Evolutionary conservation across 2,113 vertebrate genomes (phyloP).

Genomic region (Nettapus auritus): DNA sequence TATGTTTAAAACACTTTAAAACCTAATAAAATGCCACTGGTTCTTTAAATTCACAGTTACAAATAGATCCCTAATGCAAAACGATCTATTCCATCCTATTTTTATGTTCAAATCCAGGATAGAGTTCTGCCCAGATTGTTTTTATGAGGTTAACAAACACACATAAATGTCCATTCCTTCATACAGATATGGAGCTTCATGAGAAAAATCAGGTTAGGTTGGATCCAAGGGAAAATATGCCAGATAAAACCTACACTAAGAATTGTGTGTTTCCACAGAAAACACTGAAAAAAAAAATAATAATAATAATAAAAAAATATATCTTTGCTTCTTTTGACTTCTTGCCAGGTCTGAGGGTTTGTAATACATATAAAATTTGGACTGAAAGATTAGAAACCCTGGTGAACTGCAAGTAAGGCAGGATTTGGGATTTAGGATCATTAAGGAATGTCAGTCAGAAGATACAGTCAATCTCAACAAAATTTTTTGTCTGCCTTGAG

Average conservation of each 20-base stretch:
- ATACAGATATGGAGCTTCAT: background rate
- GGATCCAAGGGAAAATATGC: slow-evolving; percentile 12
- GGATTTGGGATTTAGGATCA: slow-evolving; percentile 47
- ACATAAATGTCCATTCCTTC: background rate
- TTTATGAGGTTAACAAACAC: background rate
- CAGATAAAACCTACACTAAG: background rate
- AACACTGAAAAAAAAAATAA: background rate
- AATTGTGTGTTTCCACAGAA: slow-evolving; percentile 42
- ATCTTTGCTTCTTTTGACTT: slow-evolving; percentile 48
- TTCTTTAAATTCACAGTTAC: background rate
- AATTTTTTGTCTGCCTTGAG: slow-evolving; percentile 18
- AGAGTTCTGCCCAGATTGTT: background rate
- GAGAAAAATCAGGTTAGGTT: slow-evolving; percentile 4
- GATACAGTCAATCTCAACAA: background rate
- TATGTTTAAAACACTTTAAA: background rate
- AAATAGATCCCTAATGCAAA: background rate
- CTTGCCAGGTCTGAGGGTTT: slow-evolving; percentile 41
- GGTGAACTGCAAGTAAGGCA: slow-evolving; percentile 18
- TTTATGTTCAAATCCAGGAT: background rate
- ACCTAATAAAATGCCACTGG: background rate
- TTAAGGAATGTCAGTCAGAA: slow-evolving; percentile 27
- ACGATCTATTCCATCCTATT: background rate
- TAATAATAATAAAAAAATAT: too few species aligned
- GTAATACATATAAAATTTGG: slow-evolving; percentile 14
- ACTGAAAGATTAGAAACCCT: slow-evolving; percentile 44